Percentiles rank a stretch among this genome's conserved stretches.
Conservation (phyloP, 2,888 invertebrate species). For the Eupithecia dodoneata region DNA sequence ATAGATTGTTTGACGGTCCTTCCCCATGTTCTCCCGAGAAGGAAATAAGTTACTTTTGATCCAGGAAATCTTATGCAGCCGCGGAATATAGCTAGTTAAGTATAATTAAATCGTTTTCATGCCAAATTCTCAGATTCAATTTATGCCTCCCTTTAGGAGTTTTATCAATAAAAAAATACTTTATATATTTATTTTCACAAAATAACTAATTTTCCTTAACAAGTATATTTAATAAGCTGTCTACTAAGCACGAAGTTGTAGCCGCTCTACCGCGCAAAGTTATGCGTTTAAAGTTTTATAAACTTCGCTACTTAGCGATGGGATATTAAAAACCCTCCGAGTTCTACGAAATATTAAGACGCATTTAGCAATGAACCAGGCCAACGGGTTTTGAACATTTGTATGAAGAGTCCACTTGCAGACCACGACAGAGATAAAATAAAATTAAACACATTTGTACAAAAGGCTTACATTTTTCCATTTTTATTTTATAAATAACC, state of each 20-base stretch:
- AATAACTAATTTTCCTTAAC: neutral
- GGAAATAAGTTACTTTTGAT: neutral
- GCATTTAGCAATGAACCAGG: slow-evolving; percentile 8
- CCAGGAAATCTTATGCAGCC: neutral
- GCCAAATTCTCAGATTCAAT: neutral
- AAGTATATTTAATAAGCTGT: slow-evolving; percentile 32
- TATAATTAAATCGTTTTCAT: neutral
- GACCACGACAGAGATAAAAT: too few species aligned
- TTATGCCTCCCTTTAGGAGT: neutral
- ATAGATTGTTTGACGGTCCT: neutral
- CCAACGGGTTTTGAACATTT: neutral
- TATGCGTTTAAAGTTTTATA: slow-evolving; percentile 31
- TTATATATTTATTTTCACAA: neutral
- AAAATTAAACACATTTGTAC: too few species aligned
- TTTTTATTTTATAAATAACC: too few species aligned
- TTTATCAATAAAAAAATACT: neutral
- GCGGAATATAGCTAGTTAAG: neutral
- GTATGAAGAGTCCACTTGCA: neutral
- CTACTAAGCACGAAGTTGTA: slow-evolving; percentile 6
- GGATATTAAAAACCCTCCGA: slow-evolving; percentile 37
- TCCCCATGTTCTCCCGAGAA: neutral
- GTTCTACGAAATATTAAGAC: slow-evolving; percentile 12
- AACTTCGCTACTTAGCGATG: slow-evolving; percentile 34
- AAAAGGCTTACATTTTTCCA: too few species aligned
- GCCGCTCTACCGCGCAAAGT: slow-evolving; percentile 18